Conservation (phyloP, 2,888 invertebrate genomes). For the Scrobipalpa costella region DNA sequence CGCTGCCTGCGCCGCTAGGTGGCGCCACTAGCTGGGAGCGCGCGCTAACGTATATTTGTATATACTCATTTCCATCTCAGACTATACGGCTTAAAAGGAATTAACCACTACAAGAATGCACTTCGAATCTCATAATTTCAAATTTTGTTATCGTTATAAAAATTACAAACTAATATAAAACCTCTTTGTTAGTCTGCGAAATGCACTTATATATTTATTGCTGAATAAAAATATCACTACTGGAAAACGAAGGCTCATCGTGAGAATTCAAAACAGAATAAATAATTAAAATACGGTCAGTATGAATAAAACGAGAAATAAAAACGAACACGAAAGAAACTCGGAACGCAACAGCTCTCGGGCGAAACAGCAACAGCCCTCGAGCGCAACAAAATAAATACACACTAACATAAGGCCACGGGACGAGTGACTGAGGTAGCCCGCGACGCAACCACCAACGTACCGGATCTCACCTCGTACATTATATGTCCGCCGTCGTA, state of each 20-base stretch:
- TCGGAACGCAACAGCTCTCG: constrained; percentile 72
- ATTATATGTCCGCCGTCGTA: constrained; percentile 62
- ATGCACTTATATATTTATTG: constrained; percentile 78
- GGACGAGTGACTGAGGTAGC: constrained; percentile 78
- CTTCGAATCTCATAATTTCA: constrained; percentile 78
- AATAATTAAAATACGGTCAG: constrained; percentile 73
- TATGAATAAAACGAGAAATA: constrained; percentile 69
- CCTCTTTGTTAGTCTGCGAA: constrained; percentile 63
- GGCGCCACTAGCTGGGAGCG: not conserved
- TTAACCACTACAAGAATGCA: constrained; percentile 79
- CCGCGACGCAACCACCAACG: constrained; percentile 67
- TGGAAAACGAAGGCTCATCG: constrained; percentile 76
- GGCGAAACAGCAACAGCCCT: constrained; percentile 78
- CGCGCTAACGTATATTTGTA: constrained; percentile 42
- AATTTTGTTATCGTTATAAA: constrained; percentile 72
- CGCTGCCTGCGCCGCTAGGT: constrained; percentile 42
- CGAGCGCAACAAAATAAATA: constrained; percentile 79
- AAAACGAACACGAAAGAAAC: constrained; percentile 74
- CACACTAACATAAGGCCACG: constrained; percentile 72
- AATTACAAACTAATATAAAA: constrained; percentile 76
- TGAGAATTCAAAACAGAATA: constrained; percentile 75
- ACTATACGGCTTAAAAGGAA: constrained; percentile 79
- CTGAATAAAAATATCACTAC: constrained; percentile 81
- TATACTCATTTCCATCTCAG: constrained; percentile 67
- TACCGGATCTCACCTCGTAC: constrained; percentile 42